Evolutionary conservation across 2,888 invertebrate species (phyloP).

Genomic region (Autographa pulchrina): DNA sequence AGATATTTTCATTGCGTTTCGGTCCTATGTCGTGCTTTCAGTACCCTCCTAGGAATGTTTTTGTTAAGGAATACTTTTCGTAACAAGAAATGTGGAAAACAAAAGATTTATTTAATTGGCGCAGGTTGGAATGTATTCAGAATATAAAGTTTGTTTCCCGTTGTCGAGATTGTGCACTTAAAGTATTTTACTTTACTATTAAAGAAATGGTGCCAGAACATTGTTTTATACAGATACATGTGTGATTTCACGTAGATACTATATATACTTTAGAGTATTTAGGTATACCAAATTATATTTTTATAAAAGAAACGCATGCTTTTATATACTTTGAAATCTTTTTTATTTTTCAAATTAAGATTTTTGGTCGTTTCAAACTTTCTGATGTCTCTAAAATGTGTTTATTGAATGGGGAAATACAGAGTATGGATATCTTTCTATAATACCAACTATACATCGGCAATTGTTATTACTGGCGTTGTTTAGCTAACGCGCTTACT

Average conservation of each 20-base stretch:
- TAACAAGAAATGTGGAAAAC: constrained; percentile 50
- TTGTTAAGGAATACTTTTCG: constrained; percentile 51
- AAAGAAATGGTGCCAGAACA: constrained; percentile 7
- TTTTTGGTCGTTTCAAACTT: too few species aligned
- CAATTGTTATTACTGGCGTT: too few species aligned
- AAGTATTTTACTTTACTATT: constrained; percentile 28
- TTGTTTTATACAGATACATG: background rate
- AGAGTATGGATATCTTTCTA: too few species aligned
- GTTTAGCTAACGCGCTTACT: too few species aligned
- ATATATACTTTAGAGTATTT: background rate
- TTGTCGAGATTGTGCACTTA: constrained; percentile 29
- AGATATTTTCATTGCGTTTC: constrained; percentile 57
- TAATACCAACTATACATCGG: too few species aligned
- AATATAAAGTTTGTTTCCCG: constrained; percentile 37
- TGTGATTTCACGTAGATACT: background rate
- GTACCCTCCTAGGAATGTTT: constrained; percentile 47
- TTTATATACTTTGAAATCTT: too few species aligned
- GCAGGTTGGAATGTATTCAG: constrained; percentile 34
- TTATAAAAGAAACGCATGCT: too few species aligned
- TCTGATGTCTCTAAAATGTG: too few species aligned
- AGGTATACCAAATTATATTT: too few species aligned
- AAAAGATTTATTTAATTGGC: constrained; percentile 57
- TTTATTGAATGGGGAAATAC: too few species aligned
- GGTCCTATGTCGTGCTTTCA: constrained; percentile 28
- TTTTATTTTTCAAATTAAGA: too few species aligned